A percentile compares a stretch with the other conserved stretches of the same genome.
Conservation (phyloP, 2,113 vertebrate species). For the rabbit (Oryctolagus cuniculus) region mOryCun1.1 NC_091450.1:23989001-23989500, state of each 20-base stretch:
- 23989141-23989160: no score
- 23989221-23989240: no score
- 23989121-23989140: no score
- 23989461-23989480: background rate
- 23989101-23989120: no score
- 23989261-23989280: background rate
- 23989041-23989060: background rate
- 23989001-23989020: accelerated
- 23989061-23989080: no score
- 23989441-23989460: background rate
- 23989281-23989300: background rate
- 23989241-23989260: background rate
- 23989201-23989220: no score
- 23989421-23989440: background rate
- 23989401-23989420: background rate
- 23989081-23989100: no score
- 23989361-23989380: background rate
- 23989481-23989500: background rate
- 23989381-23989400: background rate
- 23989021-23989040: background rate
- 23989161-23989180: no score
- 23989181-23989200: no score
- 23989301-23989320: background rate
- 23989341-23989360: background rate
- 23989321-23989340: background rate